A percentile compares a stretch with the other conserved stretches of the same genome.
Conservation (phyloP, 2,888 invertebrate genomes). For the Lithophane leautieri region DNA sequence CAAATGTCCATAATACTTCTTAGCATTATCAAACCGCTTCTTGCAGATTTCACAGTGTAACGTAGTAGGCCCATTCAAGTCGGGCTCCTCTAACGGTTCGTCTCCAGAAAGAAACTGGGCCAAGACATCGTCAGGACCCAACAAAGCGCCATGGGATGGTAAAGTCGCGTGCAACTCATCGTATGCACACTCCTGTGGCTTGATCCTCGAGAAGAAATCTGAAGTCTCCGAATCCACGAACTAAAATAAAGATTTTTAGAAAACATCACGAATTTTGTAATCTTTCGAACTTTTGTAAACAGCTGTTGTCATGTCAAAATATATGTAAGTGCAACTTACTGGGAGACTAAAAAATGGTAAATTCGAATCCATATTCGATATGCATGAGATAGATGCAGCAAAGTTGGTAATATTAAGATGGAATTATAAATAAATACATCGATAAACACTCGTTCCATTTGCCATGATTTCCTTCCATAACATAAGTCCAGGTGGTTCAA, state of each 20-base stretch:
- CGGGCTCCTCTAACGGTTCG: conserved; percentile 85
- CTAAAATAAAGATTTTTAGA: conserved; percentile 66
- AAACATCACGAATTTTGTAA: conserved; percentile 10
- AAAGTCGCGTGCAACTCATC: conserved; percentile 77
- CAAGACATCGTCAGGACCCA: conserved; percentile 83
- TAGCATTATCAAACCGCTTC: conserved; percentile 86
- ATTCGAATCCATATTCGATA: conserved; percentile 79
- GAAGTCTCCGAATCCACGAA: conserved; percentile 81
- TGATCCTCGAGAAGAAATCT: conserved; percentile 75
- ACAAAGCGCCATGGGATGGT: conserved; percentile 74
- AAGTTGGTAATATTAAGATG: conserved; percentile 4
- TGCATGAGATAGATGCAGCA: conserved; percentile 27
- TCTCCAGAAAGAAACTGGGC: conserved; percentile 85
- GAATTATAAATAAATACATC: conserved; percentile 16
- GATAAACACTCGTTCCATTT: neutral
- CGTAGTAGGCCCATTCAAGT: conserved; percentile 85
- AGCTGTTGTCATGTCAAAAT: conserved; percentile 25
- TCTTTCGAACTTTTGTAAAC: neutral
- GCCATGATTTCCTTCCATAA: conserved; percentile 14
- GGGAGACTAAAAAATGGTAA: conserved; percentile 84
- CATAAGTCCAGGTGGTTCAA: no score
- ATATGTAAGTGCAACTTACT: conserved; percentile 72
- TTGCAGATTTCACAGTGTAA: conserved; percentile 86
- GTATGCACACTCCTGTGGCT: conserved; percentile 75
- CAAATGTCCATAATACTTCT: conserved; percentile 87